Base-by-base conservation (phyloP, 2,113 vertebrate species). In the Sminthopsis crassicaudata region DNA sequence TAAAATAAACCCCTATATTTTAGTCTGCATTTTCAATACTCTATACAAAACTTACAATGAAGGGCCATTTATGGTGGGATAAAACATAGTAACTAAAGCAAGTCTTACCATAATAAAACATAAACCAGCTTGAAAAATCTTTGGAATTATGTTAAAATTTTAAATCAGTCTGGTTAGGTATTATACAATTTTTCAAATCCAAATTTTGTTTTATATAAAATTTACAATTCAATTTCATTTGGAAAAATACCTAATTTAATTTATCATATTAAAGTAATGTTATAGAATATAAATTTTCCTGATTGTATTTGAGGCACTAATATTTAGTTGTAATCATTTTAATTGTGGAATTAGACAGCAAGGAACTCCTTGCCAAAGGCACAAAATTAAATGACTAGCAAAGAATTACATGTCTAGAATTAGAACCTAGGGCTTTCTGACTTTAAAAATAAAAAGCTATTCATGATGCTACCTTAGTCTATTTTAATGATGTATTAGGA, bases 81-180 rank as follows among this genome's bases (percentile, higher is more conserved):
- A 94, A 57, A 53, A 92, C 36, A 95, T 42, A 91, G 11, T 53
- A 95, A 94, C 14, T 93, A 67, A 96, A 93, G 89, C 26, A 92
- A 25, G 8, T 30, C 46, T 19, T 93, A 22, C 10, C 30, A 95
- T 93, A 60, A 92, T 91, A 53, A 10, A 51, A 92, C 93, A 95
- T 95, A 53, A 90, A 53, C 53, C 5, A 95, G 16, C 91, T 93
- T 89, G 12, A 76, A 46, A 95, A 91, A 7, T 88, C 24, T 60
- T 52, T 91, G 30, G 94, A 90, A n/a, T 92, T 94, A 24, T 94
- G 48, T 97, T 95, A 76, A 94, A 91, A 95, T 94, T 90, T 48
- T 93, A 90, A 93, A 84, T 23, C 46, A 95, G 96, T 46, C 89
- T 76, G 91, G 60, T 84, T 46, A 26, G 30, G 93, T 95, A 76